phyloP scores from a whole-genome alignment of 1,140 invertebrate genomes.

The Gyrodactylus bullatarudis region DNA sequence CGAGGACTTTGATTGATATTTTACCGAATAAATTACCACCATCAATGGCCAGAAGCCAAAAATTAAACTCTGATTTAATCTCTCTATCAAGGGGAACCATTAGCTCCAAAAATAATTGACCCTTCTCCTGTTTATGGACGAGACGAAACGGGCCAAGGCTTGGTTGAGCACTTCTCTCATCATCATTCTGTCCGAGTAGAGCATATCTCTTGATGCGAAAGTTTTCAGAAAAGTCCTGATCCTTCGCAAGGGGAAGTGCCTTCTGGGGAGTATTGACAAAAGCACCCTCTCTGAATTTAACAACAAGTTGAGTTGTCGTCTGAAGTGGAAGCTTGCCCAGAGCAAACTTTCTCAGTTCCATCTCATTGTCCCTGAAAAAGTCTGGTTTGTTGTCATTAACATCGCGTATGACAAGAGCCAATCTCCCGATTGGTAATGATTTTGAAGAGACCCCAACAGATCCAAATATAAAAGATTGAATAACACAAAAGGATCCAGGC shows the following conservation, averaged over 20 bases:
- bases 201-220: not conserved
- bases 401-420: not conserved
- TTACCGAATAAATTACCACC: not conserved
- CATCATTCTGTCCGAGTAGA: not conserved
- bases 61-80: not conserved
- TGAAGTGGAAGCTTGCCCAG: not conserved
- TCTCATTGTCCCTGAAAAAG: not conserved
- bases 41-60: not conserved
- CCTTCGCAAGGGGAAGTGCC: not conserved
- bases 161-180: not conserved
- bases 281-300: not conserved
- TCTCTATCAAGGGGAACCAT: not conserved
- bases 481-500: not conserved
- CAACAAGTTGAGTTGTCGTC: not conserved
- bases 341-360: not conserved
- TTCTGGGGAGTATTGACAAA: not conserved
- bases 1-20: not conserved
- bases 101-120: not conserved
- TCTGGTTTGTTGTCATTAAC: not conserved
- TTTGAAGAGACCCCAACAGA: not conserved
- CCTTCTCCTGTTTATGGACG: not conserved
- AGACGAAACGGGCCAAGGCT: not conserved
- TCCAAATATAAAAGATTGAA: not conserved
- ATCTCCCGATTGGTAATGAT: not conserved
- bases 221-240: slow-evolving; percentile 2